Evolutionary conservation across 2,113 vertebrate species (phyloP).

Genomic region (Phyllopteryx taeniolatus): DNA sequence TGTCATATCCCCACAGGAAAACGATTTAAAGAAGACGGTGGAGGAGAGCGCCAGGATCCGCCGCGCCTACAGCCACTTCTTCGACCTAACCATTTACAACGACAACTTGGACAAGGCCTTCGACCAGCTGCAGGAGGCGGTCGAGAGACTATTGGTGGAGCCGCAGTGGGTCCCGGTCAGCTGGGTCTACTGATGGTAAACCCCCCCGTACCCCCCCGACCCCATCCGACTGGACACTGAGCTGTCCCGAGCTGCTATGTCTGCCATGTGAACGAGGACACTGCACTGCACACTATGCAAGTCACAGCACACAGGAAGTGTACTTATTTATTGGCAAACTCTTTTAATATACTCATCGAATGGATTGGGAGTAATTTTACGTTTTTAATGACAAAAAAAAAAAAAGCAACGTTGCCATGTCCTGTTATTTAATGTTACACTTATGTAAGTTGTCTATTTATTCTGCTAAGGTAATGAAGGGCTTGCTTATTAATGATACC

Average conservation of each 20-base stretch:
- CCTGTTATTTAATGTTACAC: conserved; percentile 37
- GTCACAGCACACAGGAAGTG: conserved; percentile 81
- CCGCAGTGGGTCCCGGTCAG: conserved; percentile 97
- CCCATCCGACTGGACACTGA: conserved; percentile 20
- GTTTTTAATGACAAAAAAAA: conserved; percentile 34
- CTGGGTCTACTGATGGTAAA: conserved; percentile 89
- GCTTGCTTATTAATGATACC: conserved; percentile 53
- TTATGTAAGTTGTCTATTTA: conserved; percentile 58
- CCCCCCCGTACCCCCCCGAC: background rate
- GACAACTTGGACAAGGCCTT: conserved; percentile 98
- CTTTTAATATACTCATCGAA: conserved; percentile 71
- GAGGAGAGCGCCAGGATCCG: conserved; percentile 94
- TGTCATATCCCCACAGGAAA: conserved; percentile 76
- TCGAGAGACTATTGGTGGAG: conserved; percentile 83
- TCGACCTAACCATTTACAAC: conserved; percentile 92
- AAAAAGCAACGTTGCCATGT: conserved; percentile 61
- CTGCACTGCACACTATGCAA: conserved; percentile 75
- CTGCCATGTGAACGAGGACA: conserved; percentile 16
- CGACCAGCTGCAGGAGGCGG: conserved; percentile 86
- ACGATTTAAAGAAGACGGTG: conserved; percentile 95
- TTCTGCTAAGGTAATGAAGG: conserved; percentile 50
- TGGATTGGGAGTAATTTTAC: conserved; percentile 61
- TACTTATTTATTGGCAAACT: conserved; percentile 96
- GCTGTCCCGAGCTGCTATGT: conserved; percentile 23
- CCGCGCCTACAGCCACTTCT: conserved; percentile 94